These are phyloP conservation scores for Drosophila trapezifrons DNA, from an alignment of 1,140 invertebrate genomes.

Conservation along the genomic window DNA sequence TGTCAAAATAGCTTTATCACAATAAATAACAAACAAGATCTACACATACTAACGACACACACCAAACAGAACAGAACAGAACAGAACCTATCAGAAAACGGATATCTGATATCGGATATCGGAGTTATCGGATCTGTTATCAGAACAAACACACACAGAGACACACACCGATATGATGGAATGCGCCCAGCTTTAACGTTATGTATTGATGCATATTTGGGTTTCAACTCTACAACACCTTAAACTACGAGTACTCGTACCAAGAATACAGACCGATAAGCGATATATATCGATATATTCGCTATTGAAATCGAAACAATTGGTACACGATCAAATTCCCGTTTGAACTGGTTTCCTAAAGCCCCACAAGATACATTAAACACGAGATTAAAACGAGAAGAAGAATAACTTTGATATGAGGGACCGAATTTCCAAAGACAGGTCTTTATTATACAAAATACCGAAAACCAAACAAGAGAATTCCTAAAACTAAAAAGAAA, in stretches of 20 bases:
- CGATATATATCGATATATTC: constrained; percentile 12
- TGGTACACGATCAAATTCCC: constrained; percentile 58
- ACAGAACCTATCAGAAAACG: constrained; percentile 19
- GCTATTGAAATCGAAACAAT: constrained; percentile 26
- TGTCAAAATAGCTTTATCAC: constrained; percentile 83
- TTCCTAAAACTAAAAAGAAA: constrained; percentile 16
- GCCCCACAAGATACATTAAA: constrained; percentile 51
- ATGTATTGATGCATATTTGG: constrained; percentile 72
- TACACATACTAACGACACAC: constrained; percentile 35
- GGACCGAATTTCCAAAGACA: constrained; percentile 73
- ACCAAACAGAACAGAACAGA: constrained; percentile 39
- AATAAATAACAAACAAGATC: constrained; percentile 46
- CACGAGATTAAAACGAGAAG: constrained; percentile 34
- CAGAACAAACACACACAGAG: constrained; percentile 16
- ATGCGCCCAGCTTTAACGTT: constrained; percentile 75
- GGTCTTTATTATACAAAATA: constrained; percentile 77
- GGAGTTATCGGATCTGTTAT: constrained; percentile 5
- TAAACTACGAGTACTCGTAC: constrained; percentile 20
- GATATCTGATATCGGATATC: constrained; percentile 16
- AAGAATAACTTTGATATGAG: constrained; percentile 72
- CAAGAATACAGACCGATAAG: constrained; percentile 26
- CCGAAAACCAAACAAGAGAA: constrained; percentile 24
- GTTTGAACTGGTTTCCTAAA: constrained; percentile 77
- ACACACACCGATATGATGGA: constrained; percentile 37
- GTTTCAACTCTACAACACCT: constrained; percentile 67